phyloP scores from a whole-genome alignment of 2,113 vertebrate genomes.

The Telmatochromis sp. region DNA sequence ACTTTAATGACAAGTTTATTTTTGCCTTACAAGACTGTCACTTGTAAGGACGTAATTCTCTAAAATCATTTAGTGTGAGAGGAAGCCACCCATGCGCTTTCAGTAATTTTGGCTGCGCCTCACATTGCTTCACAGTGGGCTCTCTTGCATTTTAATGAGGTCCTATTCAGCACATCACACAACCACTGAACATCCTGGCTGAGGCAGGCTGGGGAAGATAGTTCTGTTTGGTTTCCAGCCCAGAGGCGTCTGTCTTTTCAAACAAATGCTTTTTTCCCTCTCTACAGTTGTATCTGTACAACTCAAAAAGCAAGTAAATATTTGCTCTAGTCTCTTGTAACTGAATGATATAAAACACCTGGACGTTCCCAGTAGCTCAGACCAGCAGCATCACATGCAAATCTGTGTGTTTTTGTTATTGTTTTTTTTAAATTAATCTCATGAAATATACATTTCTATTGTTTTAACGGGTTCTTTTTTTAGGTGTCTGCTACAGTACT shows the following conservation, averaged over 20 bases:
- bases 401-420: neutral
- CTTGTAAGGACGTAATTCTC: neutral
- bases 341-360: neutral
- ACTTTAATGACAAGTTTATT: neutral
- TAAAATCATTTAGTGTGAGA: neutral
- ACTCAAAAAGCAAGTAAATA: conserved; percentile 20
- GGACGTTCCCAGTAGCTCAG: neutral
- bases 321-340: conserved; percentile 8
- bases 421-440: neutral
- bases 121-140: conserved; percentile 5
- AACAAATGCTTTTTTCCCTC: neutral
- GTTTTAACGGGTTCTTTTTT: neutral
- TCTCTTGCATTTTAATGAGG: conserved; percentile 53
- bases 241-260: neutral
- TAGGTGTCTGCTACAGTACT: neutral
- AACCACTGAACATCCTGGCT: conserved; percentile 15
- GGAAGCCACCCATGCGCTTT: conserved; percentile 2
- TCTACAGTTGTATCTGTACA: neutral
- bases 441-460: neutral
- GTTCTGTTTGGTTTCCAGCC: conserved; percentile 29
- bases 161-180: conserved; percentile 35
- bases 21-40: neutral
- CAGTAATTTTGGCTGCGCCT: conserved; percentile 9
- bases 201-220: neutral
- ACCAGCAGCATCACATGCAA: neutral